phyloP scores from a whole-genome alignment of 2,797 vertebrate genomes.

The Cossypha niveicapilla region DNA sequence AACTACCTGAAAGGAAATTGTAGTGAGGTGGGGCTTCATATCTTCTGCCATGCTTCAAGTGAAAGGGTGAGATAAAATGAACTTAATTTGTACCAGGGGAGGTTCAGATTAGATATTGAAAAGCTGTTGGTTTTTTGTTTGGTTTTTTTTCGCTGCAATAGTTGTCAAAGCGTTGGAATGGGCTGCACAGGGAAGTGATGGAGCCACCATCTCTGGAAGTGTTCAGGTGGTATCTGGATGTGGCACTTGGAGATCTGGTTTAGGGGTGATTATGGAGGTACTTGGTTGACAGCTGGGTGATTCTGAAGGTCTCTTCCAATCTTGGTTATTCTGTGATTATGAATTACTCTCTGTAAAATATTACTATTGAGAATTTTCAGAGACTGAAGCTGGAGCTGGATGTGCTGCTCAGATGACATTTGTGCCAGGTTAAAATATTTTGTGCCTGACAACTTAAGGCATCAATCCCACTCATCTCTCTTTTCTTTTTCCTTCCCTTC shows the following conservation, averaged over 20 bases:
- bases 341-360: not conserved
- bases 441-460: not conserved
- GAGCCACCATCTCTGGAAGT: not conserved
- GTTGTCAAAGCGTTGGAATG: not conserved
- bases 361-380: not conserved
- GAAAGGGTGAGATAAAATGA: not conserved
- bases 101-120: not conserved
- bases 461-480: not conserved
- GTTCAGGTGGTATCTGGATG: not conserved
- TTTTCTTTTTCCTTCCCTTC: not conserved
- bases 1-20: not conserved
- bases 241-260: not conserved
- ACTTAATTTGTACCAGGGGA: not conserved
- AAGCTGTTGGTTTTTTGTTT: too few relatives aligned
- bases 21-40: not conserved
- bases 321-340: not conserved
- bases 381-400: not conserved
- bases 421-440: not conserved
- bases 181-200: not conserved
- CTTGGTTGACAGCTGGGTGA: not conserved
- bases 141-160: accelerated
- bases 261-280: not conserved
- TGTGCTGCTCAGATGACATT: not conserved
- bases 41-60: not conserved
- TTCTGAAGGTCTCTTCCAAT: not conserved